Base-by-base conservation (phyloP, 2,113 vertebrate species). In the Empidonax traillii region DNA sequence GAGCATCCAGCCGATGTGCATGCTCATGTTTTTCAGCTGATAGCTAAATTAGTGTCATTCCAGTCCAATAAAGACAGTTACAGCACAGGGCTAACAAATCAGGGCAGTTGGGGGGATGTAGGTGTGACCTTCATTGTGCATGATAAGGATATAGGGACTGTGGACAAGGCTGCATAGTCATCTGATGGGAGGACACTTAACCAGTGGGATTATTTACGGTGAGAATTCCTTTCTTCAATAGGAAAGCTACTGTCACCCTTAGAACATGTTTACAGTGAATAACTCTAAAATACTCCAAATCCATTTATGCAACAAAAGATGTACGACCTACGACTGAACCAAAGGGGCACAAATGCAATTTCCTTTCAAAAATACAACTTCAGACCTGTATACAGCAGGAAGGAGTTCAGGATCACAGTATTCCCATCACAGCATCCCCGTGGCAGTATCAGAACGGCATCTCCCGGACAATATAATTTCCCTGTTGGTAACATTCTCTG, bases 1-100 rank as follows among this genome's bases (percentile, higher is more conserved):
- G 49, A 73, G 27, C 4, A 7, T 56, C 46, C 46, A 23, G 15
- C 28, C 69, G 63, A n/a, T 17, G 12, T 8, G 4, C 1, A 0
- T 16, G 37, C 30, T 83, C 61, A 19, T n/a, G 2, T 27, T n/a
- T 65, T 59, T 52, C 23, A 28, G 16, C 14, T 33, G 41, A 51
- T 55, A 22, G 15, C 56, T 78, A 33, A 59, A 53, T 69, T 65
- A 33, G 10, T 56, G 41, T 55, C 23, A 25, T 85, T 80, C 33
- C 79, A 66, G 46, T n/a, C 43, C 20, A 73, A 30, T 33, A 66
- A 56, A 66, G 18, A n/a, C 2, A 65, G 35, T 27, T n/a, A 37
- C 7, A 52, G 73, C 52, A 35, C 56, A 33, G 20, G 33, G n/a
- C 8, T 67, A 52, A 62, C 35, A 58, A 58, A 63, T 25, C 15